Conservation (phyloP, 2,888 invertebrate genomes). For the Sericinus montela region DNA sequence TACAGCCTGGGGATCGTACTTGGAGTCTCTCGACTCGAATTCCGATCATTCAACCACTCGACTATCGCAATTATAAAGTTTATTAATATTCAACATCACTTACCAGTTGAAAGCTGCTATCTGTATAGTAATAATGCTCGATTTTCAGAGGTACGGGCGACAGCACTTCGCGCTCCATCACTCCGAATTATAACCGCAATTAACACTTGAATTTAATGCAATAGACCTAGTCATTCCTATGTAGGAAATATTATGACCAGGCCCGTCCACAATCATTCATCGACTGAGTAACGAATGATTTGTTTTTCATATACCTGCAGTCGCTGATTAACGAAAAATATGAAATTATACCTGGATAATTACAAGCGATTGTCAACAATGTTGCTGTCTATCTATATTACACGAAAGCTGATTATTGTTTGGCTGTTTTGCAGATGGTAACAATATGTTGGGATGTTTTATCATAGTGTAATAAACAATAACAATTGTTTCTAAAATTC, state of each 20-base stretch:
- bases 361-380: background rate
- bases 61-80: too few relatives aligned
- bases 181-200: background rate
- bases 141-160: background rate
- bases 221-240: background rate
- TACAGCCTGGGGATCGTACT: too few relatives aligned
- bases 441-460: background rate
- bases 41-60: too few relatives aligned
- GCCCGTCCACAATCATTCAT: background rate
- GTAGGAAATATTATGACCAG: background rate
- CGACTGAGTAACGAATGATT: background rate
- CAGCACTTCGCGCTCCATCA: background rate
- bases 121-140: slow-evolving; percentile 29
- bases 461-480: slow-evolving; percentile 6
- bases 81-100: slow-evolving; percentile 23
- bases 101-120: slow-evolving; percentile 36
- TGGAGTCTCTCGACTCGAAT: too few relatives aligned
- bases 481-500: slow-evolving; percentile 2
- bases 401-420: background rate
- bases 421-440: background rate
- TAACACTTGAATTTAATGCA: background rate
- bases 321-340: slow-evolving; percentile 6
- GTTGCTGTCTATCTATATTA: background rate
- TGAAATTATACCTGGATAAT: slow-evolving; percentile 1
- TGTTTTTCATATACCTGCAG: slow-evolving; percentile 1